phyloP scores from a whole-genome alignment of 2,113 vertebrate genomes.

The Casuarius casuarius region DNA sequence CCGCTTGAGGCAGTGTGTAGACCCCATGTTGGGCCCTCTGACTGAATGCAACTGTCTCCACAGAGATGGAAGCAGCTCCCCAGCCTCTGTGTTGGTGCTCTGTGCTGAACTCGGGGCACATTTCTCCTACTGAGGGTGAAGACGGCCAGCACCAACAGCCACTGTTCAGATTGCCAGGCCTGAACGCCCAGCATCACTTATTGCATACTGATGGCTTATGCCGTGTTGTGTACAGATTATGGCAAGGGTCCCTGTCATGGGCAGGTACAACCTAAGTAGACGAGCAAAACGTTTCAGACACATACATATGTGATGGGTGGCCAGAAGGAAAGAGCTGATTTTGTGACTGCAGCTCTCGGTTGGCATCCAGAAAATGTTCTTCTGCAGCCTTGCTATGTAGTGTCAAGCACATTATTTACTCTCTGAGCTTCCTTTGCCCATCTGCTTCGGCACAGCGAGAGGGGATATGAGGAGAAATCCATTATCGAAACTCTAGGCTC shows the following conservation, averaged over 20 bases:
- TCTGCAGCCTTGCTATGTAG: not conserved
- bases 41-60: not conserved
- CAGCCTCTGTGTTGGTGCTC: not conserved
- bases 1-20: not conserved
- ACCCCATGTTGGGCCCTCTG: not conserved
- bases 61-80: not conserved
- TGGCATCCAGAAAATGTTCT: not conserved
- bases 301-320: not conserved
- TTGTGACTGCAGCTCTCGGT: not conserved
- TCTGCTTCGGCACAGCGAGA: not conserved
- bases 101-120: not conserved
- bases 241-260: not conserved
- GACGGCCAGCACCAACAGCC: not conserved
- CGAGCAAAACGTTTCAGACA: not conserved
- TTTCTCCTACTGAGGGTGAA: not conserved
- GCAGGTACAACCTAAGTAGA: not conserved
- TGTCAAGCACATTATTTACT: not conserved
- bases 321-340: constrained; percentile 5
- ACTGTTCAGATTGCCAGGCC: not conserved
- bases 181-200: not conserved
- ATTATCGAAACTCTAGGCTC: not conserved
- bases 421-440: not conserved
- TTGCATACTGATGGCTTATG: not conserved
- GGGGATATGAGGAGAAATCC: not conserved
- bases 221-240: not conserved